Conservation (phyloP, 1,140 invertebrate genomes). For the Chionoecetes opilio region DNA sequence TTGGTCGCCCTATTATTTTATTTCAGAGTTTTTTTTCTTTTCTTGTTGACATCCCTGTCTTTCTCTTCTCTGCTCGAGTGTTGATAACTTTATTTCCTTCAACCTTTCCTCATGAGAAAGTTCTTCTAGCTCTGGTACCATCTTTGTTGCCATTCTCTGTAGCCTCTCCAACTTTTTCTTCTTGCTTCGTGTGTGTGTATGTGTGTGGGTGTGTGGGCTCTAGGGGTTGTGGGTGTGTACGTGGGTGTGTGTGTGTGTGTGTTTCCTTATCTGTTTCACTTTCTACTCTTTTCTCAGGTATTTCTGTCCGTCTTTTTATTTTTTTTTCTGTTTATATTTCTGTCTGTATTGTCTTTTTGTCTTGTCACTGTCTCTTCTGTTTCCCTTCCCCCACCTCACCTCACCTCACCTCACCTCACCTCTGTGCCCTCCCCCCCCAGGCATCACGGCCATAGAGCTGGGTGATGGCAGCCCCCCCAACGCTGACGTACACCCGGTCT, state of each 20-base stretch:
- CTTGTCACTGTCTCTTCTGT: not conserved
- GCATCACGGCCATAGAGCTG: conserved; percentile 95
- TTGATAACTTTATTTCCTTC: no score
- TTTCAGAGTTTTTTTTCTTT: no score
- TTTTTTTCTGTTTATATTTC: not conserved
- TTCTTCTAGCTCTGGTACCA: no score
- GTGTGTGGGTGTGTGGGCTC: not conserved
- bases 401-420: not conserved
- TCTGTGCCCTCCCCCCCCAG: conserved; percentile 78
- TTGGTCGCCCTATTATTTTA: no score
- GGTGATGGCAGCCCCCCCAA: conserved; percentile 94
- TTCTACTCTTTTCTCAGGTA: not conserved
- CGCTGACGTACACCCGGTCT: conserved; percentile 92
- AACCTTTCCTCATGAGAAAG: no score
- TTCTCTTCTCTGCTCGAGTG: no score
- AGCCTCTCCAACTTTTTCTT: no score
- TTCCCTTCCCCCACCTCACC: not conserved
- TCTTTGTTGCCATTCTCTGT: no score
- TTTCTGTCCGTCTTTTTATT: not conserved
- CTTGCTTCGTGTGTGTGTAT: no score
- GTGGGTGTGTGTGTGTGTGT: no score
- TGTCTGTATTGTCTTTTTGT: not conserved
- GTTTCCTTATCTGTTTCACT: not conserved
- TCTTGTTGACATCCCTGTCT: no score
- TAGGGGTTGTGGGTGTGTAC: not conserved